Evolutionary conservation across 2,113 vertebrate species (phyloP).

Genomic region (Eleginops maclovinus): DNA sequence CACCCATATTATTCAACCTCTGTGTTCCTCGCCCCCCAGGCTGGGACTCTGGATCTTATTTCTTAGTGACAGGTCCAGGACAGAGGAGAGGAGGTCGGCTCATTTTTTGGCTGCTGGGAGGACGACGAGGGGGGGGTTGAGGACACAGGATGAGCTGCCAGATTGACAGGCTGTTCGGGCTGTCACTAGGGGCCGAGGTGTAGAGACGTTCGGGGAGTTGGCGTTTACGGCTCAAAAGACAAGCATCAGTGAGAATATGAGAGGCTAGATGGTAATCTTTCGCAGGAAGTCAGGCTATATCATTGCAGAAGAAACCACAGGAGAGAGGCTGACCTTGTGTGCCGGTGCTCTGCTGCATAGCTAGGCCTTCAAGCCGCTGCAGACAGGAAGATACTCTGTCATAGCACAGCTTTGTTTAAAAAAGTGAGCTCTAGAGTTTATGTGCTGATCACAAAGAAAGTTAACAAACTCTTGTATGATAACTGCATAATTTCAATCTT

Average conservation of each 20-base stretch:
- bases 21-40: slow-evolving; percentile 22
- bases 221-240: slow-evolving; percentile 75
- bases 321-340: slow-evolving; percentile 82
- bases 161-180: slow-evolving; percentile 73
- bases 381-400: slow-evolving; percentile 50
- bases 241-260: slow-evolving; percentile 81
- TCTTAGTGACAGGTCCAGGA: slow-evolving; percentile 72
- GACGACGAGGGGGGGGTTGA: slow-evolving; percentile 7
- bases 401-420: not conserved
- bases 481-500: not conserved
- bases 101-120: slow-evolving; percentile 56
- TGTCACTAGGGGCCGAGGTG: slow-evolving; percentile 69
- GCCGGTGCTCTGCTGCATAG: slow-evolving; percentile 51
- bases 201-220: slow-evolving; percentile 69
- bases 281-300: slow-evolving; percentile 83
- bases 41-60: slow-evolving; percentile 71
- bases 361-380: slow-evolving; percentile 26
- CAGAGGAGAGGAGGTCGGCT: slow-evolving; percentile 46
- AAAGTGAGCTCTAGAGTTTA: not conserved
- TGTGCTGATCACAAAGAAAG: not conserved
- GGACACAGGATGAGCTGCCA: slow-evolving; percentile 65
- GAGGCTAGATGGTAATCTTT: slow-evolving; percentile 82
- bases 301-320: slow-evolving; percentile 82
- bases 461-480: not conserved
- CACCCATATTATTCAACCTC: slow-evolving; percentile 34